phyloP scores from a whole-genome alignment of 2,888 invertebrate genomes.

The Bombyx huttoni region DNA sequence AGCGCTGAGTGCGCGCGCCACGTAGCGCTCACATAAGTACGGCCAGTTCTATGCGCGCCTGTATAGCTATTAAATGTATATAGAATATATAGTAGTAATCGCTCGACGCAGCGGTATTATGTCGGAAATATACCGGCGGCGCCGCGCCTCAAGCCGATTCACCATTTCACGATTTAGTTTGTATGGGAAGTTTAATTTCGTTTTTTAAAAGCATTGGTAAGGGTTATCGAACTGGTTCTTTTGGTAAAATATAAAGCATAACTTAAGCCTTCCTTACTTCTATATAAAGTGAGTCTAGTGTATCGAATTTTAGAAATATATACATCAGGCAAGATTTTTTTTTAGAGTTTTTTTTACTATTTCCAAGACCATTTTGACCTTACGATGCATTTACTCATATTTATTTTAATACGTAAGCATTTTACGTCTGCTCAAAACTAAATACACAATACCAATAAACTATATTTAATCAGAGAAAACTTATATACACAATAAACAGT shows the following conservation, averaged over 20 bases:
- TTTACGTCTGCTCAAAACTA: too few species aligned
- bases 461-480: too few species aligned
- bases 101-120: conserved; percentile 74
- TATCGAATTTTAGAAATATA: conserved; percentile 28
- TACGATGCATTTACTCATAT: too few species aligned
- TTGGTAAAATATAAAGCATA: conserved; percentile 56
- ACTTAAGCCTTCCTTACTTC: conserved; percentile 55
- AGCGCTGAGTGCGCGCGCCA: conserved; percentile 38
- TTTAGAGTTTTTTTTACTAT: background rate
- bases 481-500: too few species aligned
- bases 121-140: conserved; percentile 72
- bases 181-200: conserved; percentile 64
- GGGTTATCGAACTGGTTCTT: conserved; percentile 52
- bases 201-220: conserved; percentile 55
- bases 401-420: too few species aligned
- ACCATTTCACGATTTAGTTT: conserved; percentile 66
- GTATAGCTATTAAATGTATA: conserved; percentile 74
- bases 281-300: conserved; percentile 41
- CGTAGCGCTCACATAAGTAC: conserved; percentile 72
- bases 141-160: conserved; percentile 63
- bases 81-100: conserved; percentile 74
- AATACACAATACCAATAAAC: too few species aligned
- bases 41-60: conserved; percentile 74
- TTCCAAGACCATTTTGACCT: too few species aligned
- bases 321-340: conserved; percentile 6